These are phyloP conservation scores for Macropis europaea DNA, from an alignment of 2,888 invertebrate genomes.

Conservation along the genomic window DNA sequence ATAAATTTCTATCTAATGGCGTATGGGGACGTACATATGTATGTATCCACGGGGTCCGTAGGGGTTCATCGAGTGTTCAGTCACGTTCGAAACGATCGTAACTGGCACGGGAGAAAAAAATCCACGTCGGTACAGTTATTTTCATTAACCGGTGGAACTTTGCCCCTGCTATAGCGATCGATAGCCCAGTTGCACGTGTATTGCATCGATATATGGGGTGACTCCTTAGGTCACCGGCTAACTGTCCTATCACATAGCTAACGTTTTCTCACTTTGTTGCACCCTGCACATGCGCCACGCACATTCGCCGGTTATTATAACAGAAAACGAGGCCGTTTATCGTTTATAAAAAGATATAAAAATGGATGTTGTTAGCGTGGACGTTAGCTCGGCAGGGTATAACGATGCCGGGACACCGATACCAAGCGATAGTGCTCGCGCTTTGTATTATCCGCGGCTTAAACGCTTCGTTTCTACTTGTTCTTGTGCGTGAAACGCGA, in stretches of 20 bases:
- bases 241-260: conserved; percentile 67
- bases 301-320: conserved; percentile 57
- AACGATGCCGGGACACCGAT: too few relatives aligned
- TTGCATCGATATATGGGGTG: conserved; percentile 70
- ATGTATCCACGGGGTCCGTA: conserved; percentile 38
- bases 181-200: conserved; percentile 78
- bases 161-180: conserved; percentile 70
- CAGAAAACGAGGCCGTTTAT: conserved; percentile 55
- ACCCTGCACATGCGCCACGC: conserved; percentile 60
- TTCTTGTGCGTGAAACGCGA: too few relatives aligned
- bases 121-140: conserved; percentile 68
- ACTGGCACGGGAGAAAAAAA: conserved; percentile 59
- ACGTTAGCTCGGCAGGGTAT: too few relatives aligned
- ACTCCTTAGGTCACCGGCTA: conserved; percentile 71
- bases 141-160: conserved; percentile 71
- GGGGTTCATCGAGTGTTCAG: conserved; percentile 43
- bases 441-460: too few relatives aligned
- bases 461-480: too few relatives aligned
- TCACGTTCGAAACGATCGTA: conserved; percentile 57
- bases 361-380: conserved; percentile 35
- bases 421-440: too few relatives aligned
- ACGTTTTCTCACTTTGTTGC: conserved; percentile 59
- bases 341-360: conserved; percentile 57
- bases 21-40: conserved; percentile 7
- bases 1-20: neutral